Evolutionary conservation across 2,888 invertebrate genomes (phyloP).

Genomic region (Synergus itoensis): DNA sequence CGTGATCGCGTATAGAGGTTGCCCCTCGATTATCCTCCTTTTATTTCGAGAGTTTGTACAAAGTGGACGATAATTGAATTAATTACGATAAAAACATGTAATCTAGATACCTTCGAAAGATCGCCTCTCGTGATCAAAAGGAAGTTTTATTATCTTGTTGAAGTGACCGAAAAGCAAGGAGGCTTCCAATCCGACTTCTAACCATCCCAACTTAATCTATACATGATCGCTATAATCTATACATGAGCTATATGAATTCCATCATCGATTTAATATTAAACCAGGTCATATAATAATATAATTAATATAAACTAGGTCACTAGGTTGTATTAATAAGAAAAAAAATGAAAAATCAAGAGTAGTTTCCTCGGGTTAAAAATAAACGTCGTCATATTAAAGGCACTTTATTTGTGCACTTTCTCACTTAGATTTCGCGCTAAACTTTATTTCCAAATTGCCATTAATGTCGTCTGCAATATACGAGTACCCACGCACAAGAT

Average conservation of each 20-base stretch:
- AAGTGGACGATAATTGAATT: slow-evolving; percentile 72
- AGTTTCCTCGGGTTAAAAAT: background rate
- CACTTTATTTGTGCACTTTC: background rate
- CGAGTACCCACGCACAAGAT: slow-evolving; percentile 35
- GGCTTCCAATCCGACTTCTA: background rate
- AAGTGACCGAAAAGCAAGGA: background rate
- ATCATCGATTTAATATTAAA: too few relatives aligned
- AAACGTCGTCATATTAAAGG: background rate
- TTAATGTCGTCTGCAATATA: slow-evolving; percentile 38
- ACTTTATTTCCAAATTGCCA: slow-evolving; percentile 39
- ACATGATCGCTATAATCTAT: too few relatives aligned
- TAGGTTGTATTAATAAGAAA: too few relatives aligned
- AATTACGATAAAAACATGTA: slow-evolving; percentile 71
- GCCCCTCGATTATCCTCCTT: slow-evolving; percentile 44
- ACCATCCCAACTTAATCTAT: background rate
- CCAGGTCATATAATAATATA: too few relatives aligned
- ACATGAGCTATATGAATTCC: too few relatives aligned
- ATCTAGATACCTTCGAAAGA: slow-evolving; percentile 52
- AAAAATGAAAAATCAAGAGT: too few relatives aligned
- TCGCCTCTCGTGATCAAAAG: slow-evolving; percentile 1
- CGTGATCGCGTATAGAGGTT: slow-evolving; percentile 66
- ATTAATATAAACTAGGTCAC: too few relatives aligned
- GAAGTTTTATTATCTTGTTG: background rate
- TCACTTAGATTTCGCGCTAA: background rate
- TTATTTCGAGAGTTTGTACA: slow-evolving; percentile 58